Evolutionary conservation across 1,140 invertebrate species (phyloP).

Genomic region (Leptopilina boulardi): DNA sequence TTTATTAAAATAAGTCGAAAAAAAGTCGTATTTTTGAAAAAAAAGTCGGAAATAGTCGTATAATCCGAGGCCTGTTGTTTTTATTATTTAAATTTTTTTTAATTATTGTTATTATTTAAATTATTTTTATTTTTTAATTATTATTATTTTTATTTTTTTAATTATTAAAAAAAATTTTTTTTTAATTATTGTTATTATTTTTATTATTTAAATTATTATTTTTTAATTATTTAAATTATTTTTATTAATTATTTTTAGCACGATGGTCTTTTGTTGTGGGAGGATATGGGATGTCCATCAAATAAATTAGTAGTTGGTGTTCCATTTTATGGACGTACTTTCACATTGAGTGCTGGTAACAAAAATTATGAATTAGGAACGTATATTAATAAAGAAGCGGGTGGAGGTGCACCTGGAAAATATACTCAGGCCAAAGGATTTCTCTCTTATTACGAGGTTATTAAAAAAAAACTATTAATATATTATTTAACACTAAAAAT

Average conservation of each 20-base stretch:
- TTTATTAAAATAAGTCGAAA: too few relatives aligned
- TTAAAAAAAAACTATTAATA: neutral
- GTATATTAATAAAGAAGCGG: conserved; percentile 91
- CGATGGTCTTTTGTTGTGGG: conserved; percentile 90
- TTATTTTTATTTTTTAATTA: too few relatives aligned
- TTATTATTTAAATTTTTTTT: too few relatives aligned
- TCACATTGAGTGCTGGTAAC: conserved; percentile 86
- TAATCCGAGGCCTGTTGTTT: too few relatives aligned
- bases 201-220: neutral
- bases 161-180: too few relatives aligned
- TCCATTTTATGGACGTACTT: conserved; percentile 91
- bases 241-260: conserved; percentile 78
- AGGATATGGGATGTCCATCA: conserved; percentile 88
- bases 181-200: too few relatives aligned
- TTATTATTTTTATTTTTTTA: too few relatives aligned
- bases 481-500: too few relatives aligned
- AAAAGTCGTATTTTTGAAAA: too few relatives aligned
- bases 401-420: conserved; percentile 88
- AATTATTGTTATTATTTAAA: too few relatives aligned
- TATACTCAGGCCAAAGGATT: conserved; percentile 92
- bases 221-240: neutral
- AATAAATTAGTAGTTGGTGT: conserved; percentile 93
- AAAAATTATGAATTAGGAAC: conserved; percentile 88
- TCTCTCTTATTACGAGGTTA: conserved; percentile 91
- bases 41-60: too few relatives aligned